Evolutionary conservation across 1,140 invertebrate species (phyloP).

Genomic region (Ooceraea biroi): DNA sequence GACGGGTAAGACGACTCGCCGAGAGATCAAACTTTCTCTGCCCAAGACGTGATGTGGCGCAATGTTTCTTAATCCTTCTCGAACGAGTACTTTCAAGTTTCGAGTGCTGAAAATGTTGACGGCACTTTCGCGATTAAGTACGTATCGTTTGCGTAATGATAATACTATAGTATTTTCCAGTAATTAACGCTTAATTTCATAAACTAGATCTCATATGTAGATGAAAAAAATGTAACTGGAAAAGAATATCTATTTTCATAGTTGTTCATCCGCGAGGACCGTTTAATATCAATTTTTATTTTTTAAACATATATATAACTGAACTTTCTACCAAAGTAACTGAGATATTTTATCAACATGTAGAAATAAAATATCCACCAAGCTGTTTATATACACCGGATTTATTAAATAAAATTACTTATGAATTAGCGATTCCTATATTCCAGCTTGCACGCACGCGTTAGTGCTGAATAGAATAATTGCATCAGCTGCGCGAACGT

Average conservation of each 20-base stretch:
- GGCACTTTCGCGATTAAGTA: too few relatives aligned
- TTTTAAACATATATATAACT: not conserved
- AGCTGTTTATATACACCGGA: not conserved
- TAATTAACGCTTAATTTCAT: not conserved
- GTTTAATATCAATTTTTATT: not conserved
- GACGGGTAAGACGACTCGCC: conserved; percentile 61
- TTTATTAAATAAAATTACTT: not conserved
- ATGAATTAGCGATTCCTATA: not conserved
- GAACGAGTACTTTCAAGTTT: not conserved
- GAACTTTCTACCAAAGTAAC: not conserved
- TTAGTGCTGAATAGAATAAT: not conserved
- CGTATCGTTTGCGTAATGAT: too few relatives aligned
- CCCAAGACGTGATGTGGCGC: conserved; percentile 9
- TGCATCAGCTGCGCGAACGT: not conserved
- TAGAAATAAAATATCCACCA: not conserved
- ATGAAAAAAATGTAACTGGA: not conserved
- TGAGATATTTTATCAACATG: not conserved
- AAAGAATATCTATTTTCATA: too few relatives aligned
- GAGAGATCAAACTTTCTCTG: conserved; percentile 65
- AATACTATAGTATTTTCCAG: too few relatives aligned
- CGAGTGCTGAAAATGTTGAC: not conserved
- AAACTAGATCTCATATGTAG: not conserved
- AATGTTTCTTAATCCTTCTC: conserved; percentile 34
- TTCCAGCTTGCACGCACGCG: not conserved
- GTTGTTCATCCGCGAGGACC: too few relatives aligned